These are phyloP conservation scores for Leucosticte australis DNA, from an alignment of 2,113 vertebrate genomes.

Conservation along the genomic window DNA sequence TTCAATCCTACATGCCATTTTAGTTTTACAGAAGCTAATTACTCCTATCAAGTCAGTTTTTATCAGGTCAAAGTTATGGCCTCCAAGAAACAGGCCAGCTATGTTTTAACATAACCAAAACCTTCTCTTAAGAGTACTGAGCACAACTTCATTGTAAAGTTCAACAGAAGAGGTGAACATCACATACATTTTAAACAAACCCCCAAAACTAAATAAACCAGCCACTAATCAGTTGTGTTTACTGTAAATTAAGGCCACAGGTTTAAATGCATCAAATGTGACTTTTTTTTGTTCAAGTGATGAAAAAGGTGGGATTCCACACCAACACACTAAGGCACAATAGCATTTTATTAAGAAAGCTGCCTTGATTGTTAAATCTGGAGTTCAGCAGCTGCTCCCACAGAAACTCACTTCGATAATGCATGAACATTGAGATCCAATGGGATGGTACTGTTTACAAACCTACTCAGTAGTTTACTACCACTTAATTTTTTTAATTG, in stretches of 20 bases:
- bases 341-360: neutral
- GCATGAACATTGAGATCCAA: neutral
- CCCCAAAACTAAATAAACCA: neutral
- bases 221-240: neutral
- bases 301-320: neutral
- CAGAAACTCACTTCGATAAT: neutral
- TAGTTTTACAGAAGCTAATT: neutral
- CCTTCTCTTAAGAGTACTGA: neutral
- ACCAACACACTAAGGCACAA: neutral
- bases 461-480: neutral
- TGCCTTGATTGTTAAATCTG: neutral
- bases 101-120: neutral
- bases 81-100: neutral
- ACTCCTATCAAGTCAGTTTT: neutral
- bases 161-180: neutral
- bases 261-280: neutral
- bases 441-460: neutral
- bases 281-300: neutral
- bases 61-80: neutral
- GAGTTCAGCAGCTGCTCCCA: conserved; percentile 5
- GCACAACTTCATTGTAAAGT: neutral
- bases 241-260: neutral
- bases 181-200: neutral
- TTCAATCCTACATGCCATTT: neutral
- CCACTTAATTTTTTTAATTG: neutral